Evolutionary conservation across 2,797 vertebrate genomes (phyloP), one percentile per base, ranked within the genome.

Genomic region (Anguilla obscura): DNA sequence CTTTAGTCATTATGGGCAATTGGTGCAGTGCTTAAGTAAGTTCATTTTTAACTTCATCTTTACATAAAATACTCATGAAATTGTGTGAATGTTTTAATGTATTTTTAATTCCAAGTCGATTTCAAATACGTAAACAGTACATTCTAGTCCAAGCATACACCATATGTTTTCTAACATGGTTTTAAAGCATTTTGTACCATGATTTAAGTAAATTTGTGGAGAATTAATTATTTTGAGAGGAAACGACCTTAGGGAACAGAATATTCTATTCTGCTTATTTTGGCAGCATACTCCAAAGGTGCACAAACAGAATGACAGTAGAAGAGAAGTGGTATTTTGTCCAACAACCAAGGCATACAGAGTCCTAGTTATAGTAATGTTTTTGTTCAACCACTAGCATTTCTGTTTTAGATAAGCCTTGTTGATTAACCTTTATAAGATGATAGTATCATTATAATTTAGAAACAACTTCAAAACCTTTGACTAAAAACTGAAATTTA

Each of bases 201-300:
- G 33, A 87, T 45, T 45, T 80, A 87, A 58, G 56, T 80, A 87
- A 58, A 87, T 50, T 36, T 21, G 10, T 50, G 40, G 40, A 45
- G 40, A 45, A 45, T 79, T 48, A 50, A 76, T 86, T 79, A 76
- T 86, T 48, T 58, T 86, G 86, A 86, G 50, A 86, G 76, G 74
- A 54, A 86, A 30, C 14, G 40, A 76, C 52, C 6, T 45, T 36
- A 79, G 45, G 86, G 71, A 79, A 56, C 8, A 76, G 56, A 76
- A 33, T 56, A 79, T 45, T 69, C 50, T 30, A 80, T 30, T 60
- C 3, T 82, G 18, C 24, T 84, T 54, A 40, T 48, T 85, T 56
- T 58, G 33, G 45, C 86, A 63, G 86, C 54, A 48, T 33, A 52
- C 76, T 27, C 33, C 54, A 18, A 16, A 52, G 14, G 54, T 60